phyloP scores from a whole-genome alignment of 2,113 vertebrate genomes.

The Oryzias woworae region DNA sequence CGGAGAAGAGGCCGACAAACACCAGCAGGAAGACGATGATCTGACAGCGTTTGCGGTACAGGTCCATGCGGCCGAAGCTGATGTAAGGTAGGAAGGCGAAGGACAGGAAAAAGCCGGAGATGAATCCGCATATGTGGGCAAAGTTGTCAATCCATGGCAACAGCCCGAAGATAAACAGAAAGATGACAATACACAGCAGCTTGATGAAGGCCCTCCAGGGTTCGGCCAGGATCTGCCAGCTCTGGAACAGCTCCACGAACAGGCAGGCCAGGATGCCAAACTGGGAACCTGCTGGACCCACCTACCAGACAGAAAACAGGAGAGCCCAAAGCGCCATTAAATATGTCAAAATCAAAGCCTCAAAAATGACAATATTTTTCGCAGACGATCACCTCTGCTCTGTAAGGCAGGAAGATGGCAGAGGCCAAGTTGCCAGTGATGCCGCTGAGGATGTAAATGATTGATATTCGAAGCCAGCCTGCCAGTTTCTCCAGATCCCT shows the following conservation, averaged over 20 bases:
- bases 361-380: background rate
- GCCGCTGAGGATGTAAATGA: conserved; percentile 97
- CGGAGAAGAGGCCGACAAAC: conserved; percentile 93
- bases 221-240: conserved; percentile 97
- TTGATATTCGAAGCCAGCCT: conserved; percentile 97
- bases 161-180: conserved; percentile 95
- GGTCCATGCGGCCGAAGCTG: conserved; percentile 95
- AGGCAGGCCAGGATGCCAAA: conserved; percentile 98
- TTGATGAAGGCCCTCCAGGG: conserved; percentile 96
- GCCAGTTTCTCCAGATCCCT: conserved; percentile 97
- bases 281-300: conserved; percentile 96
- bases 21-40: conserved; percentile 92
- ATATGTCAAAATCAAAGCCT: background rate
- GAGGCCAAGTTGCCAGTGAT: conserved; percentile 97
- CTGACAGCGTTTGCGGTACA: conserved; percentile 97
- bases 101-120: conserved; percentile 96
- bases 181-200: conserved; percentile 92
- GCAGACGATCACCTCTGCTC: conserved; percentile 88
- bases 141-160: conserved; percentile 99
- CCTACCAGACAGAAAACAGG: conserved; percentile 73
- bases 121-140: conserved; percentile 93
- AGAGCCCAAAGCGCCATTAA: background rate
- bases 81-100: conserved; percentile 98
- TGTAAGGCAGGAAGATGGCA: conserved; percentile 96
- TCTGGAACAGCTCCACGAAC: conserved; percentile 98